Evolutionary conservation across 1,140 invertebrate genomes (phyloP), one percentile per base, ranked within the genome.

Genomic region (Charaxes varanes): DNA sequence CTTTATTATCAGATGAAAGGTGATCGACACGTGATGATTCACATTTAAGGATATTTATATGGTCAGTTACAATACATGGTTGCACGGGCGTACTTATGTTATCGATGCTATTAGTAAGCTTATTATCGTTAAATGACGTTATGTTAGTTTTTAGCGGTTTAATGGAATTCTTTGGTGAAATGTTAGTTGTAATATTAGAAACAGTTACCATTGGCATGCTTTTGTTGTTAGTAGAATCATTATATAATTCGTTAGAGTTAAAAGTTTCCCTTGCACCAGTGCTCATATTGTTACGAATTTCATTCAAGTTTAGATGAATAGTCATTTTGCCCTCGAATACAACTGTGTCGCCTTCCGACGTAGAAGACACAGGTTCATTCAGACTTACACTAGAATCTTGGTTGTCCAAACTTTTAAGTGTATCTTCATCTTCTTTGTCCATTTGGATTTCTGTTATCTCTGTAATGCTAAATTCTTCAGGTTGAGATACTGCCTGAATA

Each of bases 341-440:
- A 38, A 86, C 74, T 35, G 81, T 80, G 45, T 86, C 84, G 24
- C 79, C 70, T 36, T 86, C 84, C 30, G 84, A 86, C 34, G 62
- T 57, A 33, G 70, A 65, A 4, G 82, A 81, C 14, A 66, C 64
- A 33, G 78, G 76, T 50, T 80, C 83, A 66, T 79, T 82, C 30
- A 86, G 65, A 86, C 85, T 86, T 86, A 86, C 85, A 74, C 85
- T 86, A 54, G 70, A 82, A 50, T 86, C 85, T 48, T 84, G 78
- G 56, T 71, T 80, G 32, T 86, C 82, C 62, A 85, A 62, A 62
- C 80, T 84, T 62, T 84, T 85, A 33, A 84, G 61, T 23, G 82
- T 86, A 35, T 85, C 85, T 56, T 86, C 82, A 41, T 86, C 82
- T 44, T 86, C 83, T 56, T 79, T 81, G 50, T 86, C 83, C 35